Evolutionary conservation across 1,140 invertebrate genomes (phyloP).

Genomic region (Bombus fervidus): DNA sequence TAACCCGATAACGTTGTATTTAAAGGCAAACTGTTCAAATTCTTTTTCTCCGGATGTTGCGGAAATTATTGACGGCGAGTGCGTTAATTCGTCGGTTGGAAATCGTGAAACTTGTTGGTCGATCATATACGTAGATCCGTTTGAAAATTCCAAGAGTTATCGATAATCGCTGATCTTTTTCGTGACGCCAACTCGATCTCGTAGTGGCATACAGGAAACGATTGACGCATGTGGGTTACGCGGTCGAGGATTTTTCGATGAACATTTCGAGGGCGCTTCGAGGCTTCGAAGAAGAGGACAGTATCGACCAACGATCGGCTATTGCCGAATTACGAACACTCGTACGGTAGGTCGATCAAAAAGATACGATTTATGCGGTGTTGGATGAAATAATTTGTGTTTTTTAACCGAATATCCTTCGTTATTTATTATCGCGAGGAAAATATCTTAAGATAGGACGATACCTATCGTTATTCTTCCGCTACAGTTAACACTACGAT

Average conservation of each 20-base stretch:
- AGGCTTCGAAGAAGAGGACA: constrained; percentile 45
- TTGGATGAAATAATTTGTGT: not conserved
- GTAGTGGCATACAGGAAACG: constrained; percentile 21
- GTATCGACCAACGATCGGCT: constrained; percentile 53
- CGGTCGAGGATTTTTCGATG: constrained; percentile 57
- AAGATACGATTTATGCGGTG: too few relatives aligned
- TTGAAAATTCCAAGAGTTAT: not conserved
- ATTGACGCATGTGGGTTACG: constrained; percentile 49
- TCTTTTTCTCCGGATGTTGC: accelerated
- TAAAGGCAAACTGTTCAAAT: too few relatives aligned
- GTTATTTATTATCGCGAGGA: not conserved
- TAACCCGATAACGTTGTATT: too few relatives aligned
- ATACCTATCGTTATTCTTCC: too few relatives aligned
- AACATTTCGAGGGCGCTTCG: constrained; percentile 59
- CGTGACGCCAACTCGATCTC: constrained; percentile 30
- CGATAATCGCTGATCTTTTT: not conserved
- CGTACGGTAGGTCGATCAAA: not conserved
- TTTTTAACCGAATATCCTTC: not conserved
- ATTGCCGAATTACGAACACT: not conserved
- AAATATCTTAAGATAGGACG: too few relatives aligned
- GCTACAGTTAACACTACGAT: not conserved
- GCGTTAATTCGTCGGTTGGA: not conserved
- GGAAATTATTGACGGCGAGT: not conserved
- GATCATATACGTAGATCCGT: not conserved
- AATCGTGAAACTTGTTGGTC: not conserved